Conservation (phyloP, 2,888 invertebrate genomes). For the Ochropleura plecta region DNA sequence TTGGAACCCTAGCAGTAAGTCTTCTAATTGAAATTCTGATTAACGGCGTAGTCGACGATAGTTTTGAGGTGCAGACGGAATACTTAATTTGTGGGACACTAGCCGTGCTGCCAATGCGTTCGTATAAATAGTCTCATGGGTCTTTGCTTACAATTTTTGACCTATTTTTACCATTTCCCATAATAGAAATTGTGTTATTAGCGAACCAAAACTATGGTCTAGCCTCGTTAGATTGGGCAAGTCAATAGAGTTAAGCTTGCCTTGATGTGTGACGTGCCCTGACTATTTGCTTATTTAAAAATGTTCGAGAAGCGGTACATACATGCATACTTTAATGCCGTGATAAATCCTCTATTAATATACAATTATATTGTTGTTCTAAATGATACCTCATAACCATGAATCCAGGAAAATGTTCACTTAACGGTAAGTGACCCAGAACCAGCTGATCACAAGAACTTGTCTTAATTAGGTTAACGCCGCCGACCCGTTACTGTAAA, state of each 20-base stretch:
- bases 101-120: constrained; percentile 1
- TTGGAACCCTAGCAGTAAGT: constrained; percentile 60
- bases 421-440: constrained; percentile 67
- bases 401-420: constrained; percentile 65
- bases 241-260: constrained; percentile 23
- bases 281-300: constrained; percentile 43
- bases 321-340: constrained; percentile 27
- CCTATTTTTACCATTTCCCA: background rate
- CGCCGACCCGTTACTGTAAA: constrained; percentile 55
- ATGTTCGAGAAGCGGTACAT: constrained; percentile 33
- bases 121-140: background rate
- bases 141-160: background rate
- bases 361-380: constrained; percentile 32
- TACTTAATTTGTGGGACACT: constrained; percentile 48
- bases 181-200: constrained; percentile 1
- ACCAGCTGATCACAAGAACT: constrained; percentile 66
- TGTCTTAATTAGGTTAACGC: constrained; percentile 64
- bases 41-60: constrained; percentile 56
- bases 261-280: constrained; percentile 34
- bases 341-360: constrained; percentile 32
- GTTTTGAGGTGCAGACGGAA: constrained; percentile 47
- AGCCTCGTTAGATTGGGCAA: constrained; percentile 5
- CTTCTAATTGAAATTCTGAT: constrained; percentile 66
- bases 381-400: constrained; percentile 34
- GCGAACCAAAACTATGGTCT: background rate